Evolutionary conservation across 1,140 invertebrate species (phyloP), one percentile per base, ranked within the genome.

Genomic region (Asbolus verrucosus): DNA sequence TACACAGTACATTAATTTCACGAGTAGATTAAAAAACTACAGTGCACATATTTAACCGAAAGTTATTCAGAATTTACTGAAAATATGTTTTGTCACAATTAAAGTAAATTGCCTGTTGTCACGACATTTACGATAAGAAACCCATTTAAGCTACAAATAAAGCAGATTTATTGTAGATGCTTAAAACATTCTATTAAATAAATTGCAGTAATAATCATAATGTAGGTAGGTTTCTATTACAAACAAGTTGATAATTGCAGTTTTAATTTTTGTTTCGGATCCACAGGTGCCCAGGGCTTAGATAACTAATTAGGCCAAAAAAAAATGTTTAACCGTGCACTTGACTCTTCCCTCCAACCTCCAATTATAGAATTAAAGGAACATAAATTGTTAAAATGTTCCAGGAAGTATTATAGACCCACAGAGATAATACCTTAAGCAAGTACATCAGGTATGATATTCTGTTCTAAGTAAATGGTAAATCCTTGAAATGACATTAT

Each of bases 161-260:
- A 46, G 41, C 9, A 46, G 41, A 46, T 46, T 46, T 46, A 46
- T 46, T 16, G 41, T 19, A n/a, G 1, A 16, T 46, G 18, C 41
- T 46, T 46, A 46, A 46, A 46, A 46, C 19, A 46, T 46, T 46
- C 41, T 46, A 46, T 46, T 46, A 46, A 46, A 46, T 46, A 46
- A 46, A 46, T 46, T 18, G 41, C 41, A 1, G 41, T 21, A 46
- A 46, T 46, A 46, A 46, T 16, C 6, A 15, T 14, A 39, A 39
- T 39, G 16, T 39, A 15, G 1, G 41, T 19, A 19, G 16, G 16
- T 18, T 46, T 46, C 41, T 46, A n/a, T 18, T 18, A 15, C 41
- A 19, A 5, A 46, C 41, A 46, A 46, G 41, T n/a, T 46, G 18
- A 9, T 9, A 11, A 38, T 6, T 38, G 8, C 16, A n/a, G n/a